These are phyloP conservation scores for Carlito syrichta DNA, from an alignment of 2,113 vertebrate species.

Conservation along the genomic window DNA sequence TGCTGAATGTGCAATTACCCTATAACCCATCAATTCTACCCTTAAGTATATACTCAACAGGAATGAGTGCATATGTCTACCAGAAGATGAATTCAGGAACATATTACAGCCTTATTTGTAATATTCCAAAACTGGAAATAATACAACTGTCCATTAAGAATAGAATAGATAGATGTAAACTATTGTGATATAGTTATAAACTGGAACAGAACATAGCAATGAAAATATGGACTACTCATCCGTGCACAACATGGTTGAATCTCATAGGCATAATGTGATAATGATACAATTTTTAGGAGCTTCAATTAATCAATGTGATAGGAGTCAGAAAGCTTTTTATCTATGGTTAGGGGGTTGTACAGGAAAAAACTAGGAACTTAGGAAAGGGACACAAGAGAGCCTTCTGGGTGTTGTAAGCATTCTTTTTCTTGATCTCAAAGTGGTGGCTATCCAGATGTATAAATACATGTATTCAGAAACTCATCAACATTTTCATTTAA, in stretches of 20 bases:
- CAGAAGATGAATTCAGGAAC: neutral
- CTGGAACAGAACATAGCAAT: neutral
- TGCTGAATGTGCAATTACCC: neutral
- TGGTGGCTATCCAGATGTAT: neutral
- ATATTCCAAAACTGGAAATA: neutral
- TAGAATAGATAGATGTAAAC: neutral
- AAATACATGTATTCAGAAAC: neutral
- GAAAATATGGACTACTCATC: neutral
- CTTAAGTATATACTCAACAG: neutral
- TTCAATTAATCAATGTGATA: fast-evolving
- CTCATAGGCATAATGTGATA: neutral
- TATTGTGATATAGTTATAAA: neutral
- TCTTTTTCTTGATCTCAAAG: neutral
- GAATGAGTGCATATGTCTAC: neutral
- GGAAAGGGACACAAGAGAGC: too few relatives aligned
- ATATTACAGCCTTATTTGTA: neutral
- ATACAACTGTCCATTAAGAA: neutral
- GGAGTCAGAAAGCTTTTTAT: too few relatives aligned
- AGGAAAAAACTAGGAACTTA: neutral
- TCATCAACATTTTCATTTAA: neutral
- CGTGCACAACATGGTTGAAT: too few relatives aligned
- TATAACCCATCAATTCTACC: neutral
- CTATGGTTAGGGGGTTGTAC: neutral
- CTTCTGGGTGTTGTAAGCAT: neutral
- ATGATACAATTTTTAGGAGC: too few relatives aligned